These are phyloP conservation scores for Drosophila nr. medialis DNA, from an alignment of 2,888 invertebrate genomes.

Conservation along the genomic window DNA sequence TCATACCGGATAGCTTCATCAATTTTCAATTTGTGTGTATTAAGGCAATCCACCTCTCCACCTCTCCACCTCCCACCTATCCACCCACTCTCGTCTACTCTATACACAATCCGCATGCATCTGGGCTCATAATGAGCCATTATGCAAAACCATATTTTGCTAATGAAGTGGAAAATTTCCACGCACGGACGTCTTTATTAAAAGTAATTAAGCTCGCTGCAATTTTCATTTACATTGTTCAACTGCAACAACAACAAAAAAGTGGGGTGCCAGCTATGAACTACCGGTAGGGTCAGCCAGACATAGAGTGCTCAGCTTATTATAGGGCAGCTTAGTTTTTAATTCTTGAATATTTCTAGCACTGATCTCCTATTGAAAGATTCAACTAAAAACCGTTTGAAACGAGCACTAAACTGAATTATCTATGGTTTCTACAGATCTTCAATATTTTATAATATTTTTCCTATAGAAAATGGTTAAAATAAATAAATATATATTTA, in stretches of 20 bases:
- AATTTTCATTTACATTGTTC: constrained; percentile 70
- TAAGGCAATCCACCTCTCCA: constrained; percentile 60
- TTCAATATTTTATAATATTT: background rate
- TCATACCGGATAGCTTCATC: constrained; percentile 83
- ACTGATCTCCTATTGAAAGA: background rate
- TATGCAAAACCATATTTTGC: constrained; percentile 78
- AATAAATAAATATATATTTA: background rate
- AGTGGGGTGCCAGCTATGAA: constrained; percentile 28
- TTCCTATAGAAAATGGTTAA: background rate
- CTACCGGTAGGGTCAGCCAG: constrained; percentile 4
- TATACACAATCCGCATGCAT: constrained; percentile 3
- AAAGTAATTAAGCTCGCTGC: constrained; percentile 79
- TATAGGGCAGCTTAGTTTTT: background rate
- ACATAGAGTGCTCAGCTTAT: background rate
- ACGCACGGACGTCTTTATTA: constrained; percentile 81
- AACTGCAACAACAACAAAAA: constrained; percentile 12
- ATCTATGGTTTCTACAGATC: accelerated
- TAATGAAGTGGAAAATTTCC: constrained; percentile 72
- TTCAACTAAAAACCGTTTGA: background rate
- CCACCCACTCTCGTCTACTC: constrained; percentile 4
- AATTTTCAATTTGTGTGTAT: constrained; percentile 82
- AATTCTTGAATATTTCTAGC: background rate
- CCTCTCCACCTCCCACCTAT: too few relatives aligned
- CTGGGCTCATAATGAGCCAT: constrained; percentile 74
- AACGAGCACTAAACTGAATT: background rate